Evolutionary conservation across 2,113 vertebrate genomes (phyloP).

Genomic region (Scomber scombrus): DNA sequence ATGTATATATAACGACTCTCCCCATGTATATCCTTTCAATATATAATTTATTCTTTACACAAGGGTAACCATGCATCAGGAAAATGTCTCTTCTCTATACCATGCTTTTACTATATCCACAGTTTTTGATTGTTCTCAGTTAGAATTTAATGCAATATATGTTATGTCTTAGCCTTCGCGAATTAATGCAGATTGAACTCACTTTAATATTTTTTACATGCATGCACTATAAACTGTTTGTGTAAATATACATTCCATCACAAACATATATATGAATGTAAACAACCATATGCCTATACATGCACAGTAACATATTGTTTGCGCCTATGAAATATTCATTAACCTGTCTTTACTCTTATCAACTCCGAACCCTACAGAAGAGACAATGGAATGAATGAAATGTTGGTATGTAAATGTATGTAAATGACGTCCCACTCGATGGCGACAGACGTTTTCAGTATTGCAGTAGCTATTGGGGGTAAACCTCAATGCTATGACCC

Average conservation of each 20-base stretch:
- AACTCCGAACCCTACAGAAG: slow-evolving; percentile 56
- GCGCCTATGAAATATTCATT: slow-evolving; percentile 48
- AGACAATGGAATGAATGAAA: slow-evolving; percentile 41
- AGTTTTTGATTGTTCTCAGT: slow-evolving; percentile 19
- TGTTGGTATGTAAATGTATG: slow-evolving; percentile 70
- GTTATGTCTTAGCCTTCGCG: background rate
- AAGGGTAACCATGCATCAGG: slow-evolving; percentile 37
- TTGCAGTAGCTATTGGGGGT: slow-evolving; percentile 2
- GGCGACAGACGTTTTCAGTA: slow-evolving; percentile 30
- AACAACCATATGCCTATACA: background rate
- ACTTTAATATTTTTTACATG: background rate
- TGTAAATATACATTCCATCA: slow-evolving; percentile 15
- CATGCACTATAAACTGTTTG: background rate
- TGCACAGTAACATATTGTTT: slow-evolving; percentile 21
- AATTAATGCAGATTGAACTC: slow-evolving; percentile 19
- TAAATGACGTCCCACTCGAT: slow-evolving; percentile 51
- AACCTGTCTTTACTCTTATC: slow-evolving; percentile 9
- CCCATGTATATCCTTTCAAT: slow-evolving; percentile 33
- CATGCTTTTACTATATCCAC: slow-evolving; percentile 15
- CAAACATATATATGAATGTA: slow-evolving; percentile 3
- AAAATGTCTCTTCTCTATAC: slow-evolving; percentile 17
- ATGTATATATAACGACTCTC: slow-evolving; percentile 52
- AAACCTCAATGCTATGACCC: slow-evolving; percentile 27
- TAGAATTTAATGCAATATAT: slow-evolving; percentile 21
- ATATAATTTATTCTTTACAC: slow-evolving; percentile 58